Evolutionary conservation across 2,797 vertebrate species (phyloP).

Genomic region (Nannoperca obscura): DNA sequence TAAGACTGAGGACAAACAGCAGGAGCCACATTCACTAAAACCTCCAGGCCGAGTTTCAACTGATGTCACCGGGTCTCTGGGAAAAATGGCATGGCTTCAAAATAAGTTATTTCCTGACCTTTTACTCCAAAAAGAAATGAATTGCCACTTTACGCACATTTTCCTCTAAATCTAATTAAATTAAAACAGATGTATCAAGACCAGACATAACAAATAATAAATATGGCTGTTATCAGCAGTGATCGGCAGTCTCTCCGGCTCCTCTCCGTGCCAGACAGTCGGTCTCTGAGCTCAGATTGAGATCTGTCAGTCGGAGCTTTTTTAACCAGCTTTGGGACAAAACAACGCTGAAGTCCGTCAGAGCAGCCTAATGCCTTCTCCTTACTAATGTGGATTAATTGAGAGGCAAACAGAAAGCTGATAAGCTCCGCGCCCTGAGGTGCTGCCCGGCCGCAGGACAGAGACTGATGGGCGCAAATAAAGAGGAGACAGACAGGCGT

Average conservation of each 20-base stretch:
- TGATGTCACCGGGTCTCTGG: too few species aligned
- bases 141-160: not conserved
- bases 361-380: constrained; percentile 32
- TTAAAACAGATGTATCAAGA: not conserved
- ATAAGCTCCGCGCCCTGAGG: constrained; percentile 63
- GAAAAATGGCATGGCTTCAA: too few species aligned
- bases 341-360: constrained; percentile 42
- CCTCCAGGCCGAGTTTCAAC: not conserved
- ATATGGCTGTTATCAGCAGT: not conserved
- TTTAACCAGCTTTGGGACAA: constrained; percentile 59
- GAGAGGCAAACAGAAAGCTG: constrained; percentile 69
- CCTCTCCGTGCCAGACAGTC: constrained; percentile 47
- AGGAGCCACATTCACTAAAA: constrained; percentile 16
- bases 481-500: constrained; percentile 79
- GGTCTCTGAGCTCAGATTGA: constrained; percentile 59
- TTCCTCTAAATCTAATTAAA: not conserved
- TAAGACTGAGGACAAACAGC: constrained; percentile 55
- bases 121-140: not conserved
- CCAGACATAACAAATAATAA: not conserved
- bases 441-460: constrained; percentile 50
- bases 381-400: constrained; percentile 75
- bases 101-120: not conserved
- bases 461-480: constrained; percentile 75
- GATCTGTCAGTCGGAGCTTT: constrained; percentile 61
- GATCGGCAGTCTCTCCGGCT: constrained; percentile 19